Conservation (phyloP, 2,888 invertebrate species). For the Nephrocerus scutellatus region DNA sequence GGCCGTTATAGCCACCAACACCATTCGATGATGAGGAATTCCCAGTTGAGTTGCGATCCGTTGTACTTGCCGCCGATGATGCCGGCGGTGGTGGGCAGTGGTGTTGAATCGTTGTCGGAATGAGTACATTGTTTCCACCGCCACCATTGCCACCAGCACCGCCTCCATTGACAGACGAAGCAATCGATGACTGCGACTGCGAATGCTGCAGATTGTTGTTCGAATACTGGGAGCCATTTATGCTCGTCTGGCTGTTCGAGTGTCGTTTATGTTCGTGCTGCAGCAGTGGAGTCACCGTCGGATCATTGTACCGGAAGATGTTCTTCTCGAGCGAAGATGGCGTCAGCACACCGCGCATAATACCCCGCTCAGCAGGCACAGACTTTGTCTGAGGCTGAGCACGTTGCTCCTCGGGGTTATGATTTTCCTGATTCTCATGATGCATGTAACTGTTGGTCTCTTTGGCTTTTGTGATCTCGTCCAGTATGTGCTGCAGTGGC, state of each 20-base stretch:
- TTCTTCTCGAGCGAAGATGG: conserved; percentile 47
- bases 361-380: conserved; percentile 42
- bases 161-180: conserved; percentile 40
- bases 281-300: conserved; percentile 44
- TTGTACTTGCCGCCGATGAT: conserved; percentile 37
- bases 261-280: conserved; percentile 36
- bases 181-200: conserved; percentile 46
- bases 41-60: conserved; percentile 28
- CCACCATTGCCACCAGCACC: conserved; percentile 30
- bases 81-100: conserved; percentile 42
- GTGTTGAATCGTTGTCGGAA: conserved; percentile 32
- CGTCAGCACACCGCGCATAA: conserved; percentile 46
- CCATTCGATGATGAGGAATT: conserved; percentile 15
- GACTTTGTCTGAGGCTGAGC: conserved; percentile 42
- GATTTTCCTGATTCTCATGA: conserved; percentile 42
- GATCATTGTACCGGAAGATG: conserved; percentile 48
- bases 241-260: conserved; percentile 42
- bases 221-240: conserved; percentile 30
- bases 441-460: conserved; percentile 36
- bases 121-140: conserved; percentile 29
- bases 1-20: conserved; percentile 19
- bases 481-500: conserved; percentile 62
- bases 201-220: conserved; percentile 42
- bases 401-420: conserved; percentile 45
- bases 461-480: conserved; percentile 57